phyloP scores from a whole-genome alignment of 2,797 vertebrate species.

The Pseudotriccus pelzelni region DNA sequence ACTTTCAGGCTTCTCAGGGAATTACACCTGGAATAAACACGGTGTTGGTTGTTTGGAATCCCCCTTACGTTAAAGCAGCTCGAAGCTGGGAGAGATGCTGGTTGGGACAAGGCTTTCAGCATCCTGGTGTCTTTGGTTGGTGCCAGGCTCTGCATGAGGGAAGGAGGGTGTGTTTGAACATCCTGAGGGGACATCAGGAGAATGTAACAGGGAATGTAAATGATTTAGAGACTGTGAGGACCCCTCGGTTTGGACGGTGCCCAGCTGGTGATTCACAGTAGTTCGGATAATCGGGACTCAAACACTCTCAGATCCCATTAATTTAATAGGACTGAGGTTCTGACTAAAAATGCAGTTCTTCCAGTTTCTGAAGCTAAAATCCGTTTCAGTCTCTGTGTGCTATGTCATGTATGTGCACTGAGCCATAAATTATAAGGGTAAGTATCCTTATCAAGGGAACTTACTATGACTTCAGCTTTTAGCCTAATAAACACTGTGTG shows the following conservation, averaged over 20 bases:
- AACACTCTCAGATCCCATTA: not conserved
- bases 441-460: not conserved
- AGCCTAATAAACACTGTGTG: conserved; percentile 75
- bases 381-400: not conserved
- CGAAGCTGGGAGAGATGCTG: not conserved
- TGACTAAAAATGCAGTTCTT: not conserved
- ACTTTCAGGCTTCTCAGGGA: not conserved
- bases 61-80: not conserved
- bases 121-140: not conserved
- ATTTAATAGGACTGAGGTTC: not conserved
- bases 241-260: not conserved
- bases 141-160: accelerated
- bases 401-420: not conserved
- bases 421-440: not conserved
- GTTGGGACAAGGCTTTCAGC: not conserved
- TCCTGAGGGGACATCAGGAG: not conserved
- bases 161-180: not conserved
- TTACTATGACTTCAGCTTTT: conserved; percentile 50
- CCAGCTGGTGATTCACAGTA: not conserved
- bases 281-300: not conserved
- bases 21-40: not conserved
- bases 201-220: too few species aligned
- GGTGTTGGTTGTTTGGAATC: not conserved
- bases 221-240: not conserved
- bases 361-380: not conserved